Evolutionary conservation across 2,113 vertebrate species (phyloP), one percentile per base, ranked within the genome.

Genomic region (Speoplatyrhinus poulsoni): DNA sequence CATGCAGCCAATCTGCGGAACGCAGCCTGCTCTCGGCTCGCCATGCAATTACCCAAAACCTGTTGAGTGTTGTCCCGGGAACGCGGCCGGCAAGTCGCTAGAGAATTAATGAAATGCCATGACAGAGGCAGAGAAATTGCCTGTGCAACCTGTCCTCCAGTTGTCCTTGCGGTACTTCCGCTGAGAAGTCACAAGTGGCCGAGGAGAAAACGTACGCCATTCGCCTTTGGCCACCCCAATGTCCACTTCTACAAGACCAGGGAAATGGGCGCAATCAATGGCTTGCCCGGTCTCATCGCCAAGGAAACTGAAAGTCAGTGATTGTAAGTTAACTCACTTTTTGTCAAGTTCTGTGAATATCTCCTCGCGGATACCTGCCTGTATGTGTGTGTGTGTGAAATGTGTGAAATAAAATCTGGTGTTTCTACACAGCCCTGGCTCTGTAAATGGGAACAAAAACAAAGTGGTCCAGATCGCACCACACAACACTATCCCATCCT

Each of bases 51-150:
- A 91, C 88, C 89, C 86, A 82, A 84, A 90, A 93, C 91, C 84
- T 90, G 93, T 92, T 90, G 90, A 88, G 76, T 90, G 90, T 91
- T 89, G 91, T 92, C 82, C 80, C 79, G 33, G 83, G 88, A 92
- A 89, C 73, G 90, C 75, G 67, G 83, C 80, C 79, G 72, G 82
- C 82, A 72, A 90, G 87, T 89, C 90, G 68, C 91, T 71, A 67
- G 91, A 89, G 92, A 91, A 87, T 89, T 90, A 91, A 93, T 91
- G 89, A 91, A 93, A 93, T 87, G 87, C 89, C 77, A 86, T 75
- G 76, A 88, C 83, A 84, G 87, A 89, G 77, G 77, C 67, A 88
- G 84, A 92, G 86, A 90, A 92, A 91, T 91, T 90, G 89, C 85
- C 84, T 84, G 69, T 75, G 77, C 88, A 91, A 92, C 89, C 90